A percentile compares a stretch with the other conserved stretches of the same genome.
These are phyloP conservation scores for Drosophila ironensis DNA, from an alignment of 1,140 invertebrate genomes.

Conservation along the genomic window DNA sequence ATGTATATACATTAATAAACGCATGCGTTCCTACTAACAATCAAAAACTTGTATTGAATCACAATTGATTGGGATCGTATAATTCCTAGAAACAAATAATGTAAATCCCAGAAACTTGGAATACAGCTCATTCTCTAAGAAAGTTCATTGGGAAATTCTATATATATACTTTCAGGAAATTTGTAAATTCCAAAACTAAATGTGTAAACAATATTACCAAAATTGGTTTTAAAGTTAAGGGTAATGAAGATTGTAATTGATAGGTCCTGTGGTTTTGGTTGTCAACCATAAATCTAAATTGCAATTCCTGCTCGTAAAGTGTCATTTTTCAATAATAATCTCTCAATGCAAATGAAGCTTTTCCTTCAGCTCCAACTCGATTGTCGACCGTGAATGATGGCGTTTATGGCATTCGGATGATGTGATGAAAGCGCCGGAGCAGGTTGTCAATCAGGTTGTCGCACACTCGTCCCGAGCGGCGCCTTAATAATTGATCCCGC, in stretches of 20 bases:
- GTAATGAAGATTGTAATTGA: too few relatives aligned
- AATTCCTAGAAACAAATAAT: too few relatives aligned
- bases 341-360: background rate
- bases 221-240: too few relatives aligned
- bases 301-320: background rate
- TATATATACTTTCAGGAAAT: background rate
- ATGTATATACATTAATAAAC: too few relatives aligned
- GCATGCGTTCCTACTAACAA: too few relatives aligned
- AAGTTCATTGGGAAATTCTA: background rate
- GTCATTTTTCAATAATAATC: background rate
- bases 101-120: too few relatives aligned
- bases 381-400: slow-evolving; percentile 15
- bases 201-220: too few relatives aligned
- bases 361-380: slow-evolving; percentile 7
- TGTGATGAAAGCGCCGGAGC: slow-evolving; percentile 16
- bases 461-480: slow-evolving; percentile 20
- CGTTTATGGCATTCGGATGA: slow-evolving; percentile 25
- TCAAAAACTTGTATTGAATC: too few relatives aligned
- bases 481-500: slow-evolving; percentile 71
- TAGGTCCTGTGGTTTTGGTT: too few relatives aligned
- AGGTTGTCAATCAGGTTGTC: slow-evolving; percentile 38
- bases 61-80: background rate
- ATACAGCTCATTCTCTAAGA: too few relatives aligned
- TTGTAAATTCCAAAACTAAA: background rate
- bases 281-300: too few relatives aligned